These are phyloP conservation scores for Lucinisca nassula DNA, from an alignment of 2,888 invertebrate genomes.

Conservation along the genomic window DNA sequence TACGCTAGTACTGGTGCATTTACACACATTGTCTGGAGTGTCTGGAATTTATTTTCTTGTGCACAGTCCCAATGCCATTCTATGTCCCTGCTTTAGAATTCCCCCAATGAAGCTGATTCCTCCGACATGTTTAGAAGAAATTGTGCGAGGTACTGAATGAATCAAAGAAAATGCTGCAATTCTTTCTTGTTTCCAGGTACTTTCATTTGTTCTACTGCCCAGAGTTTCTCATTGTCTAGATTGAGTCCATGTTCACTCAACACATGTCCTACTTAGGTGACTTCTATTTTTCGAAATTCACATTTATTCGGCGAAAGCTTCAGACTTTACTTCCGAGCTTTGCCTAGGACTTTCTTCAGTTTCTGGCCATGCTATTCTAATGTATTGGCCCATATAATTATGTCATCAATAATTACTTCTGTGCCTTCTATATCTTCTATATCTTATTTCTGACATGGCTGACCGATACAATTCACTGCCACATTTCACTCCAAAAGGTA, in stretches of 20 bases:
- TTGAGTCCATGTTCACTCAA: not conserved
- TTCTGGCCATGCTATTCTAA: conserved; percentile 37
- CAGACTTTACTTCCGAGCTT: conserved; percentile 20
- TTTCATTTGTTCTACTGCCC: conserved; percentile 3
- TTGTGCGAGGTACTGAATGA: too few relatives aligned
- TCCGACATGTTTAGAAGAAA: too few relatives aligned
- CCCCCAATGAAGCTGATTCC: too few relatives aligned
- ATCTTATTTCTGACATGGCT: conserved; percentile 33
- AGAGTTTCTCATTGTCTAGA: not conserved
- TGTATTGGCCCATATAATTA: conserved; percentile 41
- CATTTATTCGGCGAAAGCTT: conserved; percentile 39
- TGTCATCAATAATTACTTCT: conserved; percentile 56
- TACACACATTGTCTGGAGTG: too few relatives aligned
- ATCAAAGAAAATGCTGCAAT: too few relatives aligned
- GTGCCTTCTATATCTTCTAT: conserved; percentile 46
- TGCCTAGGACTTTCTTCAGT: conserved; percentile 31
- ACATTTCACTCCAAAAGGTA: conserved; percentile 58
- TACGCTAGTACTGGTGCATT: too few relatives aligned
- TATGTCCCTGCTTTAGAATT: too few relatives aligned
- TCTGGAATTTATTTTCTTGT: too few relatives aligned
- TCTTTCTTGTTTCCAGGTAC: not conserved
- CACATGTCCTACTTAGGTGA: not conserved
- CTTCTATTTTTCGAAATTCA: conserved; percentile 26
- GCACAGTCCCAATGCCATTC: too few relatives aligned
- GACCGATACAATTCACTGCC: conserved; percentile 48